Evolutionary conservation across 2,888 invertebrate genomes (phyloP).

Genomic region (Brachyptera putata): DNA sequence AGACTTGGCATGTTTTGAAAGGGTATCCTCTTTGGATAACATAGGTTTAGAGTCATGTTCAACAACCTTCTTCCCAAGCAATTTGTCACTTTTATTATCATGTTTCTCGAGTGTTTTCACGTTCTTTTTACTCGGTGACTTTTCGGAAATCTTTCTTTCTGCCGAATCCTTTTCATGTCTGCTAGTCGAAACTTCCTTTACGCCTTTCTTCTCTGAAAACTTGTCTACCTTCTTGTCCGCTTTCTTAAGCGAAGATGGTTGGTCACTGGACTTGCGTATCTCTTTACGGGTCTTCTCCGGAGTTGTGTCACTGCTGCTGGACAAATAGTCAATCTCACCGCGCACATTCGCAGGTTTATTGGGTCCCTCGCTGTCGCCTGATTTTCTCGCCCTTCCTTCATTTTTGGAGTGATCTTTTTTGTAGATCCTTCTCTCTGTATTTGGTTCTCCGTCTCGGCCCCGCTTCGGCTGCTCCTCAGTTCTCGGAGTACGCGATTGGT

Average conservation of each 20-base stretch:
- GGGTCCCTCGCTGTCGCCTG: conserved; percentile 39
- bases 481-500: conserved; percentile 31
- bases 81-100: conserved; percentile 37
- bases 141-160: conserved; percentile 43
- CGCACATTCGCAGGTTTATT: conserved; percentile 19
- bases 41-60: background rate
- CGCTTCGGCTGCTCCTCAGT: conserved; percentile 43
- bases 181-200: conserved; percentile 17
- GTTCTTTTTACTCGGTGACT: conserved; percentile 46
- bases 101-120: conserved; percentile 47
- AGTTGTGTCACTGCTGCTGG: conserved; percentile 20
- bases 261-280: conserved; percentile 55
- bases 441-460: conserved; percentile 44
- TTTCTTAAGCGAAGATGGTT: conserved; percentile 43
- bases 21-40: background rate
- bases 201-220: background rate
- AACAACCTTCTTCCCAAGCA: conserved; percentile 37
- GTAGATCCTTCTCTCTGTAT: conserved; percentile 24
- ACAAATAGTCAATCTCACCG: conserved; percentile 26
- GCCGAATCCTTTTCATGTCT: conserved; percentile 46
- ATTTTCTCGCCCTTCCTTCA: conserved; percentile 45
- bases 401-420: conserved; percentile 23
- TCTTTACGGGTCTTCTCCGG: conserved; percentile 45
- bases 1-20: background rate
- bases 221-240: conserved; percentile 53